Evolutionary conservation across 1,140 invertebrate species (phyloP).

Genomic region (Pseudomyrmex pallidus): DNA sequence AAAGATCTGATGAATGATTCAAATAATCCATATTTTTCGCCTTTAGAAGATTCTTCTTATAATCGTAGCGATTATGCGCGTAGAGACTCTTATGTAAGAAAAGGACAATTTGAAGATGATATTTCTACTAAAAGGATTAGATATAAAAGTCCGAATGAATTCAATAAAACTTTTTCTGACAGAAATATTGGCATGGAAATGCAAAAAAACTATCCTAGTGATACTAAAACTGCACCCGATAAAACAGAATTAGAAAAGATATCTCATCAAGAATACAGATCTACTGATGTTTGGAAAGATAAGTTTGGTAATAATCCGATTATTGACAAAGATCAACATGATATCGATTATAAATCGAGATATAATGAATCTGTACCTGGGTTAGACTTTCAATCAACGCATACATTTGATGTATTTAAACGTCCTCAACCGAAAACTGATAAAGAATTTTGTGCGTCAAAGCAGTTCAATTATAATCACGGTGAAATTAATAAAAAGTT

Average conservation of each 20-base stretch:
- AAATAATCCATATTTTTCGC: background rate
- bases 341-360: constrained; percentile 16
- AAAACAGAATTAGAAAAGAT: constrained; percentile 29
- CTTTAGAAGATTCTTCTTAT: background rate
- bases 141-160: constrained; percentile 15
- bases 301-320: background rate
- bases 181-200: constrained; percentile 10
- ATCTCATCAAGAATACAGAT: constrained; percentile 16
- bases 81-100: background rate
- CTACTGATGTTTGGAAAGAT: constrained; percentile 28
- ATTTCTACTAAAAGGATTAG: constrained; percentile 4
- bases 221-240: background rate
- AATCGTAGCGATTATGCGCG: constrained; percentile 26
- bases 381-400: constrained; percentile 23
- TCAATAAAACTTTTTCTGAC: background rate
- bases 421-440: constrained; percentile 12
- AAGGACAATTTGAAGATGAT: constrained; percentile 40
- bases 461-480: constrained; percentile 84
- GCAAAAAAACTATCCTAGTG: background rate
- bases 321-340: background rate
- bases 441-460: constrained; percentile 79
- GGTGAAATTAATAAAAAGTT: constrained; percentile 72
- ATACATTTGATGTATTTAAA: constrained; percentile 42
- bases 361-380: constrained; percentile 12
- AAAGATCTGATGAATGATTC: constrained; percentile 24